Evolutionary conservation across 2,797 vertebrate species (phyloP).

Genomic region (Dromococcyx pavoninus): DNA sequence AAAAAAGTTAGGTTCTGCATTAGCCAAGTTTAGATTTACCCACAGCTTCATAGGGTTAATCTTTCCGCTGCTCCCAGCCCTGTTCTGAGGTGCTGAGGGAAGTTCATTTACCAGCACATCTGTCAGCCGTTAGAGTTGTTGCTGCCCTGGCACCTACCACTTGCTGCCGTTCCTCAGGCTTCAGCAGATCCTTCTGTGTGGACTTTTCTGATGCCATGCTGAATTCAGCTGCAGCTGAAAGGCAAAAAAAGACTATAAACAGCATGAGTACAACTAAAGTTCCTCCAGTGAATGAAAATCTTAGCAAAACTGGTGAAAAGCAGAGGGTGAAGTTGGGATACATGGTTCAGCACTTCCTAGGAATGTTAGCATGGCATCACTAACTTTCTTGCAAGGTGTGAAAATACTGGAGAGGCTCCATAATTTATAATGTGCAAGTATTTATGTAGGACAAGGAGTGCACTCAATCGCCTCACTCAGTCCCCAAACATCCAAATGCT

Average conservation of each 20-base stretch:
- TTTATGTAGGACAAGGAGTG: neutral
- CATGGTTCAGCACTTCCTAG: neutral
- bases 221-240: constrained; percentile 25
- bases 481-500: neutral
- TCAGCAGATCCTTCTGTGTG: neutral
- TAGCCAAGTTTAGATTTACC: neutral
- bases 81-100: neutral
- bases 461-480: neutral
- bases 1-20: neutral
- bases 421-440: neutral
- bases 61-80: neutral
- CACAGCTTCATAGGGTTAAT: neutral
- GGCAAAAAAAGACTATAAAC: neutral
- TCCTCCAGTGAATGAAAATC: neutral
- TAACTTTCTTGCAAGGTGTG: neutral
- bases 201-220: constrained; percentile 39
- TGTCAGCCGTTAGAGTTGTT: neutral
- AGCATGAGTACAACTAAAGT: neutral
- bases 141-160: constrained; percentile 26
- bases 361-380: neutral
- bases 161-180: constrained; percentile 46
- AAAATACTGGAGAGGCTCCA: neutral
- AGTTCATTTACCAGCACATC: neutral
- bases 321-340: neutral
- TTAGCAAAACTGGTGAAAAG: neutral